Base-by-base conservation (phyloP, 2,888 invertebrate species). In the Onchidella celtica region DNA sequence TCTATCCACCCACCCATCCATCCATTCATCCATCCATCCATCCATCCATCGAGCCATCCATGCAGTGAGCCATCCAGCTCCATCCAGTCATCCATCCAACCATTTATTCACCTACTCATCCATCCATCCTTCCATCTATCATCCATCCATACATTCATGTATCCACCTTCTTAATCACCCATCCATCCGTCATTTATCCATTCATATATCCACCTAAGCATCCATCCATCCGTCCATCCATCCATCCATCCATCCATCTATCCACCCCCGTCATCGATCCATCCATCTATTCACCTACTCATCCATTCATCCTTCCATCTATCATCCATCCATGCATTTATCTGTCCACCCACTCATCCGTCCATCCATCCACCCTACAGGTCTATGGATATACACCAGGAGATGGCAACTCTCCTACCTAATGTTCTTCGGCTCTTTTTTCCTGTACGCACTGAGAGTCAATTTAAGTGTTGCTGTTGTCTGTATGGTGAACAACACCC, bases 401-500 rank as follows among this genome's bases (percentile, higher is more conserved):
- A 24, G 65, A 2, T 65, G 65, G 65, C 65, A 27, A 3, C 27
- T 65, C 6, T 65, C 65, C 65, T 65, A 65, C 65, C n/a, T 29
- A 17, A 4, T 27, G 17, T 65, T 65, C 27, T 17, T 65, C 3
- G 65, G 65, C n/a, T 27, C 29, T 27, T 65, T 65, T 29, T 65
- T 65, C 65, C 47, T 47, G 9, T 47, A 47, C 47, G 47, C 47
- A 6, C 47, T 47, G 9, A 6, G 47, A 17, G 47, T 47, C 47
- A 47, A 47, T 17, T 17, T 47, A 6, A 47, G 47, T 17, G 47
- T 47, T 17, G 47, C 47, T 17, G 17, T 47, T 17, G 47, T 47
- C 47, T 47, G 47, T 17, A 47, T 47, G 47, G 47, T 47, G 47
- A 65, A 65, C 65, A 32, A 65, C 65, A 65, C 65, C 29, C 27